These are phyloP conservation scores for Aphaenogaster ashmeadi DNA, from an alignment of 1,140 invertebrate species.

Conservation along the genomic window DNA sequence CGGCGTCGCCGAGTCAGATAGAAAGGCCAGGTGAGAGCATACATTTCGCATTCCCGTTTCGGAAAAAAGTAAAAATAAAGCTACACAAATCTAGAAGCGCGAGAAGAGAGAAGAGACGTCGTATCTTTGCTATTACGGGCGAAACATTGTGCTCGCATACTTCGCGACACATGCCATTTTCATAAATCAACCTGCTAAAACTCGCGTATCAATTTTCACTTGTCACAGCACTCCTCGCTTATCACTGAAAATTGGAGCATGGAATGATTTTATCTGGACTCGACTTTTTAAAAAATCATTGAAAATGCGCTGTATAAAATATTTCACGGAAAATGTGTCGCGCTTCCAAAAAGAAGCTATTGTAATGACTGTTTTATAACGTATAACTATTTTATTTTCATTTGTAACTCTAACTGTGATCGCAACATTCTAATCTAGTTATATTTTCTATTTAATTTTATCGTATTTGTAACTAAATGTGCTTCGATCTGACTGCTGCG, in stretches of 20 bases:
- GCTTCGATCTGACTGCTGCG: too few species aligned
- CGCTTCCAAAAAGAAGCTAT: background rate
- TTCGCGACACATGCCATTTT: background rate
- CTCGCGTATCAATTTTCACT: background rate
- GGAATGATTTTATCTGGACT: background rate
- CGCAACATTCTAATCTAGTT: too few species aligned
- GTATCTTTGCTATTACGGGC: background rate
- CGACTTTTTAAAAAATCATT: background rate
- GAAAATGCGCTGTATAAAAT: background rate
- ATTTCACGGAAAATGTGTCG: conserved; percentile 14
- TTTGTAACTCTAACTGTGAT: too few species aligned
- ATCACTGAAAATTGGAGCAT: conserved; percentile 1
- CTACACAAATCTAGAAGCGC: background rate
- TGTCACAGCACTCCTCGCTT: conserved; percentile 7
- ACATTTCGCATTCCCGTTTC: background rate
- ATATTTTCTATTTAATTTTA: too few species aligned
- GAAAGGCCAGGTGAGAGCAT: conserved; percentile 67
- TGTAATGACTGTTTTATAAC: too few species aligned
- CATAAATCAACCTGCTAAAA: conserved; percentile 9
- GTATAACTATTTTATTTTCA: too few species aligned
- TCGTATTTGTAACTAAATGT: too few species aligned
- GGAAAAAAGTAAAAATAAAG: conserved; percentile 34
- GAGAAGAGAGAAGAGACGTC: background rate
- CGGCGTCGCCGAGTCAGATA: conserved; percentile 16
- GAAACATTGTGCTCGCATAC: background rate